Conservation (phyloP, 2,888 invertebrate genomes). For the Protonemura montana region DNA sequence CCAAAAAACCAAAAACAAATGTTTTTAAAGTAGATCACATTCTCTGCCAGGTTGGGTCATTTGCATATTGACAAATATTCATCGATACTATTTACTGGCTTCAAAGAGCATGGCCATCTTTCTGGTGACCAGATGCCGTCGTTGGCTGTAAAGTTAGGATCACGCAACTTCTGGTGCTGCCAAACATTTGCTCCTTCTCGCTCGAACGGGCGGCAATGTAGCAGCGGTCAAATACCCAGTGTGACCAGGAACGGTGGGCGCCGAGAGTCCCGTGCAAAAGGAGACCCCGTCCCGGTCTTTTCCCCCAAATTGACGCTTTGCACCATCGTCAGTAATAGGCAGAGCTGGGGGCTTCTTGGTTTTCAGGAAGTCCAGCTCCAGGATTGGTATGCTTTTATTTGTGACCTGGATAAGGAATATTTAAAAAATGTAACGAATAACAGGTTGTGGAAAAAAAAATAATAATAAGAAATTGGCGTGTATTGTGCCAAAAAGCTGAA, state of each 20-base stretch:
- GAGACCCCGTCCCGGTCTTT: neutral
- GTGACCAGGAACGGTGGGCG: conserved; percentile 84
- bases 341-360: neutral
- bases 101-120: too few relatives aligned
- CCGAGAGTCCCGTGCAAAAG: conserved; percentile 71
- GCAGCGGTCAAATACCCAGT: conserved; percentile 97
- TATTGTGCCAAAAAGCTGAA: too few relatives aligned
- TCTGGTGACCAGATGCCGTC: too few relatives aligned
- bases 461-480: too few relatives aligned
- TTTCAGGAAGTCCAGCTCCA: conserved; percentile 70
- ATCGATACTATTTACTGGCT: too few relatives aligned
- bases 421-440: too few relatives aligned
- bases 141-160: too few relatives aligned
- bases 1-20: too few relatives aligned
- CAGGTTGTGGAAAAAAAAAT: too few relatives aligned
- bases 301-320: neutral
- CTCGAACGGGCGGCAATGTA: conserved; percentile 72
- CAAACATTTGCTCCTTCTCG: neutral
- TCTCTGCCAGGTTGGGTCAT: too few relatives aligned
- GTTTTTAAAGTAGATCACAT: too few relatives aligned
- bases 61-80: too few relatives aligned
- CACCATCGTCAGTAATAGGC: neutral
- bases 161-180: neutral
- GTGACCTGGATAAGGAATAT: neutral
- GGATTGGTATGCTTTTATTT: conserved; percentile 66